Percentiles rank a stretch among this genome's conserved stretches.
Conservation (phyloP, 2,113 vertebrate species). For the Varanus salvator region DNA sequence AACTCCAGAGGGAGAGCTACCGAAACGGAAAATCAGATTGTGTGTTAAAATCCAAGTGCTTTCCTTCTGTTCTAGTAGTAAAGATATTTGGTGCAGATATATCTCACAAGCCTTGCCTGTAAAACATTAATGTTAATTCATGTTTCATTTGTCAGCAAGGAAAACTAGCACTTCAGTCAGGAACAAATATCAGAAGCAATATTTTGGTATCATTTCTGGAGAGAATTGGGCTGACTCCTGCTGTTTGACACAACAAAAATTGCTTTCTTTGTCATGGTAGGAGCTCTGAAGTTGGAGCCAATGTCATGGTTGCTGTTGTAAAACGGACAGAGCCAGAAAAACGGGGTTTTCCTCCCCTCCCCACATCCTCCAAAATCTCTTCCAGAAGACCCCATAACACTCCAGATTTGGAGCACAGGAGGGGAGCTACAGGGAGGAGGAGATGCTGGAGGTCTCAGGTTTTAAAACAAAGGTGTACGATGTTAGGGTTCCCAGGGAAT, state of each 20-base stretch:
- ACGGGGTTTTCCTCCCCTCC: no score
- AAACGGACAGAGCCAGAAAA: neutral
- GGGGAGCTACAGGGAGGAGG: neutral
- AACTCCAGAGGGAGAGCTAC: neutral
- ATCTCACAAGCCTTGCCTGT: neutral
- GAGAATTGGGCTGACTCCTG: neutral
- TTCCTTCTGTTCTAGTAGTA: neutral
- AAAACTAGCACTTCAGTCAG: neutral
- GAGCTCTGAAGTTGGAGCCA: neutral
- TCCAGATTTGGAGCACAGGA: neutral
- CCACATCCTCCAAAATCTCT: no score
- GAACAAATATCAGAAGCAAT: neutral
- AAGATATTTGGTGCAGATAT: neutral
- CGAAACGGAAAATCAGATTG: neutral
- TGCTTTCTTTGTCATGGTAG: neutral
- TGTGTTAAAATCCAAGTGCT: neutral
- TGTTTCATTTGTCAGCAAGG: neutral
- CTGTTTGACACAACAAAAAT: neutral
- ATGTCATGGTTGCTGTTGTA: neutral
- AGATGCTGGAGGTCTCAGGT: neutral
- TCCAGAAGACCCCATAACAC: no score
- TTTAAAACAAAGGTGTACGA: neutral
- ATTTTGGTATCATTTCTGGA: constrained; percentile 16
- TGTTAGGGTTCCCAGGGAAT: no score
- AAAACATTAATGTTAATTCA: neutral